phyloP scores from a whole-genome alignment of 2,888 invertebrate genomes.

The Chrysotoxum bicinctum region DNA sequence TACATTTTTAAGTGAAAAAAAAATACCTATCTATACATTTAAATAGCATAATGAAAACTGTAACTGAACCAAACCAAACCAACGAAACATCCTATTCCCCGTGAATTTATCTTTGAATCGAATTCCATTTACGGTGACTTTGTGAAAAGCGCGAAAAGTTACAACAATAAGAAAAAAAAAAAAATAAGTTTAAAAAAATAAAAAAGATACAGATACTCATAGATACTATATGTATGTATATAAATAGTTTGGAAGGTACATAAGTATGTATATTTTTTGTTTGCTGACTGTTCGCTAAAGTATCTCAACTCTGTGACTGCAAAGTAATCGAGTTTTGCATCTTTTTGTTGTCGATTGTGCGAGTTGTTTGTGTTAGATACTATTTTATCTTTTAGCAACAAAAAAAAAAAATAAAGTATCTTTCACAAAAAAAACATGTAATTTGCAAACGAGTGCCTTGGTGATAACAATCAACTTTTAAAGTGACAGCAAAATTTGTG shows the following conservation, averaged over 20 bases:
- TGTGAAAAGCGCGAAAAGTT: slow-evolving; percentile 26
- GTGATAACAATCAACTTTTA: slow-evolving; percentile 63
- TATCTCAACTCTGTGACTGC: slow-evolving; percentile 26
- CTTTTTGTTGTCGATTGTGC: slow-evolving; percentile 35
- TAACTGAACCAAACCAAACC: slow-evolving; percentile 40
- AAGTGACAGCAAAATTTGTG: slow-evolving; percentile 33
- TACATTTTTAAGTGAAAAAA: slow-evolving; percentile 16
- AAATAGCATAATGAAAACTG: slow-evolving; percentile 35
- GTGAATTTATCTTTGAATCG: slow-evolving; percentile 61
- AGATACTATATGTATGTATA: too few relatives aligned
- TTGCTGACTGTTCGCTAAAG: slow-evolving; percentile 7
- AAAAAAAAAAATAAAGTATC: slow-evolving; percentile 6
- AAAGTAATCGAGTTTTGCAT: slow-evolving; percentile 36
- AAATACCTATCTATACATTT: not conserved
- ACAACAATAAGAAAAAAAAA: slow-evolving; percentile 2
- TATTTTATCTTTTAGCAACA: slow-evolving; percentile 18
- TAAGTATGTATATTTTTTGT: slow-evolving; percentile 2
- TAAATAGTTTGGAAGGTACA: too few relatives aligned
- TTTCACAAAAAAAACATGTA: slow-evolving; percentile 49
- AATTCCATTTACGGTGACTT: slow-evolving; percentile 55
- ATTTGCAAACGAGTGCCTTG: slow-evolving; percentile 57
- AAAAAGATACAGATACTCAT: not conserved
- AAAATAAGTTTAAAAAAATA: not conserved
- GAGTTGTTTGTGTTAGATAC: slow-evolving; percentile 17
- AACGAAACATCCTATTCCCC: slow-evolving; percentile 30